Conservation (phyloP, 92 coral and sea anemone genomes). For the Bergia sp. region DNA sequence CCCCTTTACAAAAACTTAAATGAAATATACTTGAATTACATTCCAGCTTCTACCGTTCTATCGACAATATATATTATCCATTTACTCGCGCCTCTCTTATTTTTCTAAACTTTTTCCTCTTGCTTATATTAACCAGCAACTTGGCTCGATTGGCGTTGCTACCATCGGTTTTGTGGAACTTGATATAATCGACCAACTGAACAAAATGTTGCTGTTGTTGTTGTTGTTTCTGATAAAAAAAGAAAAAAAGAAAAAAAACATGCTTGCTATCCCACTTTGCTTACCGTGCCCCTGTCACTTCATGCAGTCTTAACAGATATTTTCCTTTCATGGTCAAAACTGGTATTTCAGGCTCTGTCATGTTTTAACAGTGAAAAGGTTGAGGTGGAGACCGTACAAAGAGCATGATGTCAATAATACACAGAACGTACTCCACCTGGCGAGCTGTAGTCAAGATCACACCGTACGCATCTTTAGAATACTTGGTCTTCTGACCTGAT, state of each 20-base stretch:
- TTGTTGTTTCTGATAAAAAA: no score
- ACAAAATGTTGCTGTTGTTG: no score
- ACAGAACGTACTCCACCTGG: conserved; percentile 58
- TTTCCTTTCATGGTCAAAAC: conserved; percentile 51
- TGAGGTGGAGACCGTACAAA: conserved; percentile 81
- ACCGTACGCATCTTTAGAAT: conserved; percentile 75
- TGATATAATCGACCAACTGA: no score
- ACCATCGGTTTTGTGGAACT: no score
- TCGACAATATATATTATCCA: no score
- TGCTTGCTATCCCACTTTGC: neutral
- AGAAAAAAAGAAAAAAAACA: neutral
- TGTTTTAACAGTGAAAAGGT: conserved; percentile 75
- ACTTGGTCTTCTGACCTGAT: conserved; percentile 27
- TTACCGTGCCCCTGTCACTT: neutral
- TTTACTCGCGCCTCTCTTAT: no score
- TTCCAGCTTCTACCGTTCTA: no score
- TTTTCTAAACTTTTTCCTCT: no score
- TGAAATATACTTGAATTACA: no score
- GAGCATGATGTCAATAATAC: neutral
- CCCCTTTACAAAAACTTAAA: no score
- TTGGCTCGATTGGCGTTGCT: no score
- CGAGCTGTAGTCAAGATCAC: conserved; percentile 86
- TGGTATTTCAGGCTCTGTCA: conserved; percentile 71
- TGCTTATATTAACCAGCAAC: no score
- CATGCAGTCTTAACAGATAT: neutral